Evolutionary conservation across 2,113 vertebrate genomes (phyloP).

Genomic region (Zosterops japonicus): DNA sequence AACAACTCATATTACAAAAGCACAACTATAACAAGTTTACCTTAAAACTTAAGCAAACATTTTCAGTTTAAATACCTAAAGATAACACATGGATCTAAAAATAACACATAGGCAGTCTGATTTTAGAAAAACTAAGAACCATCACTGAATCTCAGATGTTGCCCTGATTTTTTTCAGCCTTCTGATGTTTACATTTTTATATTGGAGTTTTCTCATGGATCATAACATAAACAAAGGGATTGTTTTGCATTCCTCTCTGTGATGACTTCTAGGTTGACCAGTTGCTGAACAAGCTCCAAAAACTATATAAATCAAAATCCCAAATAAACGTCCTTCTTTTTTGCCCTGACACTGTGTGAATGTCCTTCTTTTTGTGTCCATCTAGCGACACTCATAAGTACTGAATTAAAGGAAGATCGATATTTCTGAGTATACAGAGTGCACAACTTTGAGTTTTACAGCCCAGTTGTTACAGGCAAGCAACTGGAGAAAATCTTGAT

Average conservation of each 20-base stretch:
- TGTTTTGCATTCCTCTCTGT: no score
- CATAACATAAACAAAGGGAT: no score
- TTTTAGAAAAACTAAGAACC: background rate
- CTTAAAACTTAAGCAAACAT: background rate
- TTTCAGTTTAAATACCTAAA: background rate
- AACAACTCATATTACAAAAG: background rate
- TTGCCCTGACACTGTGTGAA: no score
- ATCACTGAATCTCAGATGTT: background rate
- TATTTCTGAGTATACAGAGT: background rate
- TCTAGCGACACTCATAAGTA: background rate
- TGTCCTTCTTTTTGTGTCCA: no score
- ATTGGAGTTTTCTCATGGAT: no score
- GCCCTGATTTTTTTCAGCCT: no score
- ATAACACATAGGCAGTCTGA: background rate
- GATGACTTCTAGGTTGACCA: no score
- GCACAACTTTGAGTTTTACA: background rate
- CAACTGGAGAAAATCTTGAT: background rate
- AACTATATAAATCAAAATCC: no score
- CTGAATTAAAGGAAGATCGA: background rate
- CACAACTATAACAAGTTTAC: background rate
- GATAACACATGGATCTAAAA: fast-evolving
- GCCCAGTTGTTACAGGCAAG: background rate
- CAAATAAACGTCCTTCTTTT: no score
- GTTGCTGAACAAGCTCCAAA: no score
- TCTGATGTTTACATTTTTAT: no score